Percentiles rank a stretch among this genome's conserved stretches.
phyloP scores from a whole-genome alignment of 2,888 invertebrate species.

The Plagodis dolabraria region DNA sequence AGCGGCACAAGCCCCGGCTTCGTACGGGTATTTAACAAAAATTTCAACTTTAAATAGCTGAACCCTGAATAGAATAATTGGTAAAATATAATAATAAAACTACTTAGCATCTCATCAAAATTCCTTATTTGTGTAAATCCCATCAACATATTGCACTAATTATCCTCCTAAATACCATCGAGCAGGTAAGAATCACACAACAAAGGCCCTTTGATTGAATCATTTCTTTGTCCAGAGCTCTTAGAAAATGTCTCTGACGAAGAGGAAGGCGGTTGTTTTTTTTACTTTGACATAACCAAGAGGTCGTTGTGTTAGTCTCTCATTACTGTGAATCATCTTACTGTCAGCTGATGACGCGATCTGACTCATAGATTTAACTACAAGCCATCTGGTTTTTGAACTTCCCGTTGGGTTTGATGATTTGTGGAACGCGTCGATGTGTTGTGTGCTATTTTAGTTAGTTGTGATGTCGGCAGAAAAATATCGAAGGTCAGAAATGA shows the following conservation, averaged over 20 bases:
- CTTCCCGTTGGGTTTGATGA: slow-evolving; percentile 6
- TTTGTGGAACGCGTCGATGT: slow-evolving; percentile 6
- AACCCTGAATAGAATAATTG: too few relatives aligned
- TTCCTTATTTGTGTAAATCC: too few relatives aligned
- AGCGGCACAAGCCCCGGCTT: too few relatives aligned
- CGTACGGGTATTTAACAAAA: too few relatives aligned
- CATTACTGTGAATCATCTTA: slow-evolving; percentile 3
- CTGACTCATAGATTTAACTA: slow-evolving; percentile 11
- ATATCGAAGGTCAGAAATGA: too few relatives aligned
- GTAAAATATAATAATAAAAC: too few relatives aligned
- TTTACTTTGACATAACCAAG: slow-evolving; percentile 1
- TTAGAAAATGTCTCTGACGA: background rate
- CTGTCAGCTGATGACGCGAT: slow-evolving; percentile 8
- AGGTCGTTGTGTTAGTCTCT: slow-evolving; percentile 11
- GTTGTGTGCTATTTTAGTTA: slow-evolving; percentile 11
- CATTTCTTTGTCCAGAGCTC: slow-evolving; percentile 1
- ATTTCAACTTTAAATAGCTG: too few relatives aligned
- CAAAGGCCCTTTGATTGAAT: background rate
- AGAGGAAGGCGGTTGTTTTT: background rate
- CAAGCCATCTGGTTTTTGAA: slow-evolving; percentile 16
- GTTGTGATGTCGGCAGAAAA: too few relatives aligned
- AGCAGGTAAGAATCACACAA: background rate
- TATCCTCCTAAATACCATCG: too few relatives aligned
- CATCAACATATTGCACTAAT: too few relatives aligned
- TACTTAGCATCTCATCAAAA: too few relatives aligned